A percentile compares a stretch with the other conserved stretches of the same genome.
Evolutionary conservation across 2,797 vertebrate genomes (phyloP).

Genomic region (Lutjanus campechanus): DNA sequence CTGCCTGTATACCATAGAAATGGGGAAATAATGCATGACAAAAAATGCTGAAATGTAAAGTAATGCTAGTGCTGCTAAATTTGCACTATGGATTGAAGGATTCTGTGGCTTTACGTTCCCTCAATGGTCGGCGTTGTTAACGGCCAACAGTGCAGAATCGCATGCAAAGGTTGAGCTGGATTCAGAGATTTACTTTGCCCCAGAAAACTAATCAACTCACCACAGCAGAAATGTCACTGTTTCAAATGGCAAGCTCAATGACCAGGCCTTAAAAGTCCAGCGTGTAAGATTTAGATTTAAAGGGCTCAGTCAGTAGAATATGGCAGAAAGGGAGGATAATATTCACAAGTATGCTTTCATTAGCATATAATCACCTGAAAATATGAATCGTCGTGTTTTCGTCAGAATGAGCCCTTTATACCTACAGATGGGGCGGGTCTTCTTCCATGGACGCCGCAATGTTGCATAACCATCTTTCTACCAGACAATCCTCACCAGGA

Average conservation of each 20-base stretch:
- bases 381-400: too few relatives aligned
- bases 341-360: too few relatives aligned
- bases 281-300: too few relatives aligned
- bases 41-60: slow-evolving; percentile 10
- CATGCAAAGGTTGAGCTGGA: neutral
- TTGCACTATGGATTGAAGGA: neutral
- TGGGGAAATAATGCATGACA: slow-evolving; percentile 14
- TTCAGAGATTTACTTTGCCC: neutral
- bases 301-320: too few relatives aligned
- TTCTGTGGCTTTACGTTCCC: neutral
- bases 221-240: neutral
- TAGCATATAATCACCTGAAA: too few relatives aligned
- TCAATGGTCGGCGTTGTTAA: neutral
- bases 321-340: too few relatives aligned
- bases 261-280: neutral
- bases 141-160: neutral
- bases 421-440: too few relatives aligned
- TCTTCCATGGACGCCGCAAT: too few relatives aligned
- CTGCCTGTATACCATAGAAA: neutral
- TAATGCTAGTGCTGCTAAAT: neutral
- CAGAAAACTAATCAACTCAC: neutral
- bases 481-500: too few relatives aligned
- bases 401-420: too few relatives aligned
- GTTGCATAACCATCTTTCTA: too few relatives aligned
- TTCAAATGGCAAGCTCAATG: neutral